phyloP scores from a whole-genome alignment of 2,888 invertebrate species.

The Entomobrya multifasciata region DNA sequence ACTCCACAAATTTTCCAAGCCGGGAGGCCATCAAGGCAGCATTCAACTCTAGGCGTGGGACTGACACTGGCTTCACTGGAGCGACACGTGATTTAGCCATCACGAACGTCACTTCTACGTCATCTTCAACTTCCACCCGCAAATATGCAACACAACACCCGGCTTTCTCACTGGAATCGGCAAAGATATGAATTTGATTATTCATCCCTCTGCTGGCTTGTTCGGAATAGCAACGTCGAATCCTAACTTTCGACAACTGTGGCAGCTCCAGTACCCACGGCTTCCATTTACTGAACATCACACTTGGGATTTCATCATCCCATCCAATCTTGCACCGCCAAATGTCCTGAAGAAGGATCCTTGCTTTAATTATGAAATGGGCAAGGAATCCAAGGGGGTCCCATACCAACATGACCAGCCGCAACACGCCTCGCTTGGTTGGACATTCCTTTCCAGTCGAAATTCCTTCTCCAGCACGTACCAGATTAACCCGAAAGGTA shows the following conservation, averaged over 20 bases:
- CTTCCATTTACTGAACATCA: background rate
- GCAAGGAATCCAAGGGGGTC: conserved; percentile 15
- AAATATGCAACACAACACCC: conserved; percentile 35
- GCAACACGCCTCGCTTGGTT: conserved; percentile 8
- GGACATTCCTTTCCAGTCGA: background rate
- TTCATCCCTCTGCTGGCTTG: background rate
- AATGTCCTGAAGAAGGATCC: background rate
- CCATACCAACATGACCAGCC: background rate
- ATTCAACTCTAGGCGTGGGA: conserved; percentile 29
- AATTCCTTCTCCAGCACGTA: background rate
- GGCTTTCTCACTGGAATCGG: conserved; percentile 47
- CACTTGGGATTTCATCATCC: background rate
- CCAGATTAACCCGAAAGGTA: background rate
- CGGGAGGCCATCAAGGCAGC: background rate
- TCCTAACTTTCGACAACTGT: background rate
- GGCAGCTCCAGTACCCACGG: background rate
- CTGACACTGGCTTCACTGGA: background rate
- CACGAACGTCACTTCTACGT: background rate
- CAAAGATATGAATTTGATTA: conserved; percentile 22
- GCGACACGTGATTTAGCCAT: background rate
- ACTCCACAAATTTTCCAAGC: background rate
- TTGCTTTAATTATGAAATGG: background rate
- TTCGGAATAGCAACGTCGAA: conserved; percentile 12
- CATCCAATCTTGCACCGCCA: background rate
- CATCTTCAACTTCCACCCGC: no score